Evolutionary conservation across 2,113 vertebrate species (phyloP).

Genomic region (Polypterus bichir): DNA sequence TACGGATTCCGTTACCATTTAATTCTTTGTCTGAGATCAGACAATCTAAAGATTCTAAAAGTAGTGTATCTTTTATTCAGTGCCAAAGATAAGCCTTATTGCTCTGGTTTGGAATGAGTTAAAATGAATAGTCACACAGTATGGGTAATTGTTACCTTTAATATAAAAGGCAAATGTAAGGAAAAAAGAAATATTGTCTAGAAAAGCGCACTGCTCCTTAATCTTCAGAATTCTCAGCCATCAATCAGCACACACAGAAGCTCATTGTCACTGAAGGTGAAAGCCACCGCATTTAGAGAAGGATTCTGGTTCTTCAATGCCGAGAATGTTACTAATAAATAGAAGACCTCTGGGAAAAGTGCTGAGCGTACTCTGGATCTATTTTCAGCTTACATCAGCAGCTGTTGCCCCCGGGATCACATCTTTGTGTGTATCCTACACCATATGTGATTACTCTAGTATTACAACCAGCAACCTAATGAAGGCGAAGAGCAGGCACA

Average conservation of each 20-base stretch:
- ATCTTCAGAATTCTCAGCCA: no score
- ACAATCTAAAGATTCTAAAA: no score
- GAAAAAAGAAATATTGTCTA: not conserved
- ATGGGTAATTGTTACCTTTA: not conserved
- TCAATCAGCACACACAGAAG: slow-evolving; percentile 22
- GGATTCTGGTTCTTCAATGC: slow-evolving; percentile 53
- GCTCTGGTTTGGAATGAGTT: no score
- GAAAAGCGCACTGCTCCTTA: no score
- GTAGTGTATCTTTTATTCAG: no score
- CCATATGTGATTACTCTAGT: slow-evolving; percentile 84
- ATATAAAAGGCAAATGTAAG: not conserved
- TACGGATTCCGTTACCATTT: no score
- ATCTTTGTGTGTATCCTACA: slow-evolving; percentile 71
- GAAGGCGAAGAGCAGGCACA: slow-evolving; percentile 38
- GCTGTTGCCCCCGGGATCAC: slow-evolving; percentile 77
- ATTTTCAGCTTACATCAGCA: slow-evolving; percentile 97
- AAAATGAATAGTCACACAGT: no score
- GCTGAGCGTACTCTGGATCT: slow-evolving; percentile 80
- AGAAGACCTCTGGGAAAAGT: slow-evolving; percentile 77
- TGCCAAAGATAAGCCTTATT: no score
- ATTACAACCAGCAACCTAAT: slow-evolving; percentile 72
- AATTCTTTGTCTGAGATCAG: no score
- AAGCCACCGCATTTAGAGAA: slow-evolving; percentile 63
- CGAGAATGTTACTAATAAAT: slow-evolving; percentile 70
- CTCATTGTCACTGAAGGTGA: slow-evolving; percentile 45